These are phyloP conservation scores for Hydrotaea cyrtoneurina DNA, from an alignment of 2,888 invertebrate genomes.

Conservation along the genomic window DNA sequence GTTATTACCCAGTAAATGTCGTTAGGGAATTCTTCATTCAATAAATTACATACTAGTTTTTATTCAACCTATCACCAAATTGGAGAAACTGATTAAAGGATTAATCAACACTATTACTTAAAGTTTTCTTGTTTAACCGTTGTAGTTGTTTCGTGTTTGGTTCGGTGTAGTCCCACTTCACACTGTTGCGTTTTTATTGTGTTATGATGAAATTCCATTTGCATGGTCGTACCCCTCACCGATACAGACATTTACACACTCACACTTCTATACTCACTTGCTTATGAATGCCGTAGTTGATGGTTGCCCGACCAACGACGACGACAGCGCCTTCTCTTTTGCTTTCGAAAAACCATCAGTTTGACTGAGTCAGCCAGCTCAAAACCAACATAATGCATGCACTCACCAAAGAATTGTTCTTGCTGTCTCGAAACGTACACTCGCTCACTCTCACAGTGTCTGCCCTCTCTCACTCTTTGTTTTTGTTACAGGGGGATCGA, in stretches of 20 bases:
- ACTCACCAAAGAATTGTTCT: constrained; percentile 48
- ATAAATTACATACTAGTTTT: background rate
- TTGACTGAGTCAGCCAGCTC: background rate
- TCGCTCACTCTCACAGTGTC: background rate
- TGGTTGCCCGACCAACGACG: background rate
- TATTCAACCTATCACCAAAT: background rate
- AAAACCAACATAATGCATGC: constrained; percentile 12
- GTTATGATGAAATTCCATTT: constrained; percentile 67
- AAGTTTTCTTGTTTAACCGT: constrained; percentile 46
- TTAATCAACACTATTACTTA: background rate
- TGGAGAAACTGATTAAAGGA: background rate
- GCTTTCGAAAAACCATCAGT: background rate
- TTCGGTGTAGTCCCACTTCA: constrained; percentile 59
- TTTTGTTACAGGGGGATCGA: background rate
- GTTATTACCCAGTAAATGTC: constrained; percentile 47
- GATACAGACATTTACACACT: background rate
- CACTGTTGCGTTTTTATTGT: constrained; percentile 60
- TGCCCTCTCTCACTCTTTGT: background rate
- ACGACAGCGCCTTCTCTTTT: background rate
- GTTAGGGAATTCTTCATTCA: background rate
- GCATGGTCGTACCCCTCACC: constrained; percentile 47
- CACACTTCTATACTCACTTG: background rate
- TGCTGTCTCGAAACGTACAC: background rate
- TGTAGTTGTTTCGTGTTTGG: constrained; percentile 55
- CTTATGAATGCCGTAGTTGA: background rate